Evolutionary conservation across 1,140 invertebrate genomes (phyloP).

Genomic region (Pachypsylla venusta): DNA sequence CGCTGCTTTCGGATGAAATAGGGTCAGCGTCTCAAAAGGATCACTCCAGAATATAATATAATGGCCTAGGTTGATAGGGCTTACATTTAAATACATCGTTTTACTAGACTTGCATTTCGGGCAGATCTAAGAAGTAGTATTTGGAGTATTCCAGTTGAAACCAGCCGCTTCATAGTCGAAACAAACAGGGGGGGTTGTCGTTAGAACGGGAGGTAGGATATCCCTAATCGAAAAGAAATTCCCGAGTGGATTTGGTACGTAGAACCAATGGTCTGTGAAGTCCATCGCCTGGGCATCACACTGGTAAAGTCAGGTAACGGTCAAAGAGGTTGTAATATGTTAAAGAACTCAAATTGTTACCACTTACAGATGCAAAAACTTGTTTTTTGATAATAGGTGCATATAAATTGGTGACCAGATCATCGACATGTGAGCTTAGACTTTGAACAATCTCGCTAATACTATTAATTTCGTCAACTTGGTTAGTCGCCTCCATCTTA

Average conservation of each 20-base stretch:
- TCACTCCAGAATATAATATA: no score
- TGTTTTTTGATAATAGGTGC: constrained; percentile 2
- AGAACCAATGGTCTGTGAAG: not conserved
- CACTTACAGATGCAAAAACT: not conserved
- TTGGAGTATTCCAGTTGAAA: no score
- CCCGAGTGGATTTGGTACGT: not conserved
- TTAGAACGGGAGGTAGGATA: not conserved
- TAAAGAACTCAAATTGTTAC: not conserved
- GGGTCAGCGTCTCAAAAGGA: no score
- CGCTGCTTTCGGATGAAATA: no score
- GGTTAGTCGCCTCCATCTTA: not conserved
- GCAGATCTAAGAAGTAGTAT: no score
- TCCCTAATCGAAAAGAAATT: not conserved
- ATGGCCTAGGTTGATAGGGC: no score
- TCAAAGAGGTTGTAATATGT: not conserved
- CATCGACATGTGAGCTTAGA: not conserved
- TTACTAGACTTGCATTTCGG: no score
- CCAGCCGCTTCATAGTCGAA: no score
- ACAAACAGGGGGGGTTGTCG: no score
- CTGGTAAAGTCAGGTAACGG: not conserved
- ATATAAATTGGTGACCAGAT: constrained; percentile 3
- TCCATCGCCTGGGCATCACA: not conserved
- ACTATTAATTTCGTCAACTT: not conserved
- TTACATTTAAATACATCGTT: no score
- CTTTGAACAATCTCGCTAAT: not conserved